A percentile compares a stretch with the other conserved stretches of the same genome.
These are phyloP conservation scores for Atta texana DNA, from an alignment of 1,140 invertebrate genomes.

Conservation along the genomic window DNA sequence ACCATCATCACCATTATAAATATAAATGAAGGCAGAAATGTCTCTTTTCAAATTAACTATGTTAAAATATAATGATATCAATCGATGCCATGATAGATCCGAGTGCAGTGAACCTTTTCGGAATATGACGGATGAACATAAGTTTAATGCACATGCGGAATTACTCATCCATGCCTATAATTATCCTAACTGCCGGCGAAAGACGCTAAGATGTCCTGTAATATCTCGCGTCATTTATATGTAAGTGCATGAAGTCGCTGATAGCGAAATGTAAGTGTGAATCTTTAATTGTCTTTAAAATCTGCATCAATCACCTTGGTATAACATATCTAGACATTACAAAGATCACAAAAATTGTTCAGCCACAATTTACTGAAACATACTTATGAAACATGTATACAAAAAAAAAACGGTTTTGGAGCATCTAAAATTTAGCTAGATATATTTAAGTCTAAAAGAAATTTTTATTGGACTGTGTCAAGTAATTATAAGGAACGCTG, in stretches of 20 bases:
- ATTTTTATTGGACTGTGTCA: too few species aligned
- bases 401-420: too few species aligned
- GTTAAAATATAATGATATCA: constrained; percentile 42
- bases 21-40: neutral
- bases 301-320: neutral
- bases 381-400: neutral
- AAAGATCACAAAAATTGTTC: neutral
- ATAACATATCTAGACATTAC: neutral
- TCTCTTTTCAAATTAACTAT: neutral
- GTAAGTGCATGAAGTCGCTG: neutral
- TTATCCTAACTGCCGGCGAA: constrained; percentile 61
- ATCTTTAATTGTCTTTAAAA: neutral
- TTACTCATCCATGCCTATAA: constrained; percentile 71
- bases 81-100: constrained; percentile 35
- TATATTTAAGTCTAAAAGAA: too few species aligned
- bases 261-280: neutral
- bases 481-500: too few species aligned
- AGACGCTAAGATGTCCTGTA: neutral
- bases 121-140: constrained; percentile 75
- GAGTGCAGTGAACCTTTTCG: constrained; percentile 73
- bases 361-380: neutral
- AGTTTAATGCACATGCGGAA: constrained; percentile 65
- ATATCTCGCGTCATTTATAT: neutral
- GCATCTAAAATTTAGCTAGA: too few species aligned
- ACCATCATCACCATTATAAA: neutral